Evolutionary conservation across 2,888 invertebrate species (phyloP).

Genomic region (Agonum fuliginosum): DNA sequence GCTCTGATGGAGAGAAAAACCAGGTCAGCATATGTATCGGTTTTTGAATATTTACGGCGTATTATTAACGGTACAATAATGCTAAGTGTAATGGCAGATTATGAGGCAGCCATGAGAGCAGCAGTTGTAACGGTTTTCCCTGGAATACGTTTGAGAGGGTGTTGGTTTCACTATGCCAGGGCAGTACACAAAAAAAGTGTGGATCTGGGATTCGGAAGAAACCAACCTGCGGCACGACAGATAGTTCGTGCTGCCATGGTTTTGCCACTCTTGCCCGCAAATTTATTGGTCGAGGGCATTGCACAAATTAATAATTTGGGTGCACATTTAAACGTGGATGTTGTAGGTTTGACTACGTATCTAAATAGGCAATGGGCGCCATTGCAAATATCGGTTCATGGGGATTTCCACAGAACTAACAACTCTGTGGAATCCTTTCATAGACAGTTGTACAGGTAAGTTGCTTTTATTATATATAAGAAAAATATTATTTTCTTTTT

Average conservation of each 20-base stretch:
- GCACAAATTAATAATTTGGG: too few relatives aligned
- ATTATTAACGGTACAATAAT: neutral
- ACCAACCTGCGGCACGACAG: neutral
- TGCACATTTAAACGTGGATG: too few relatives aligned
- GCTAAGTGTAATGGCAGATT: neutral
- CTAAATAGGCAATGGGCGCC: too few relatives aligned
- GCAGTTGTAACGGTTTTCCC: neutral
- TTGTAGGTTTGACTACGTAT: too few relatives aligned
- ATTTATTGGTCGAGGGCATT: neutral
- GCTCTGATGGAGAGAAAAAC: conserved; percentile 9
- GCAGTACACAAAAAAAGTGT: neutral
- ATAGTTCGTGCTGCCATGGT: too few relatives aligned
- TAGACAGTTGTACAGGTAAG: too few relatives aligned
- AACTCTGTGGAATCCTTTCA: too few relatives aligned
- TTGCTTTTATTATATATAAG: too few relatives aligned
- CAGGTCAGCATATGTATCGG: neutral
- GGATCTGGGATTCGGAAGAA: neutral
- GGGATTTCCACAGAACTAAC: too few relatives aligned
- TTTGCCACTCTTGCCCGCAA: neutral
- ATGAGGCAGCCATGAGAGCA: conserved; percentile 1
- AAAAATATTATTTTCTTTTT: too few relatives aligned
- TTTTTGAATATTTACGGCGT: neutral
- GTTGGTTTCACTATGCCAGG: conserved; percentile 11
- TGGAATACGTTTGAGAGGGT: neutral
- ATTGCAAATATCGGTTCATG: too few relatives aligned